Conservation (phyloP, 37 sponge, comb jelly and placozoan species). For the Agelas oroides region DNA sequence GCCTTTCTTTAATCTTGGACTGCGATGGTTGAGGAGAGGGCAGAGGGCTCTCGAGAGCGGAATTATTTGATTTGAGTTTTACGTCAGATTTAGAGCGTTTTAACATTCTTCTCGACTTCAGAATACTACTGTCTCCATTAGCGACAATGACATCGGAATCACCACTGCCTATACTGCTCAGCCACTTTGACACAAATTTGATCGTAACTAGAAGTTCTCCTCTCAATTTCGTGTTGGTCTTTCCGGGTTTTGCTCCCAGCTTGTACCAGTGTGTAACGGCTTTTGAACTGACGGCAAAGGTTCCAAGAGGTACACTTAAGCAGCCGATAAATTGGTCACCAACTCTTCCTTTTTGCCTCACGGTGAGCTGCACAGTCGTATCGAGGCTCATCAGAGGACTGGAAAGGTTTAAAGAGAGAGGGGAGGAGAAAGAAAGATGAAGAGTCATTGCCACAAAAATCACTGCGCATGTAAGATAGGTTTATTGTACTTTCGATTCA, state of each 20-base stretch:
- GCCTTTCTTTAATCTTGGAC: conserved; percentile 10
- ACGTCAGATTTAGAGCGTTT: conserved; percentile 26
- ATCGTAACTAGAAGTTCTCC: conserved; percentile 59
- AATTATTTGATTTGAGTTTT: background rate
- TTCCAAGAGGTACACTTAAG: conserved; percentile 25
- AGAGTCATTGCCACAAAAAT: background rate
- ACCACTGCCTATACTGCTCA: too few relatives aligned
- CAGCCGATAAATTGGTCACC: conserved; percentile 39
- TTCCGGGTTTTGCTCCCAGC: conserved; percentile 58
- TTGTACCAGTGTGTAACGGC: conserved; percentile 56
- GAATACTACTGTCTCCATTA: background rate
- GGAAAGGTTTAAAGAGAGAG: conserved; percentile 2
- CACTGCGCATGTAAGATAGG: background rate
- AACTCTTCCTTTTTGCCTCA: conserved; percentile 45
- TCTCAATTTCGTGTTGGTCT: conserved; percentile 47
- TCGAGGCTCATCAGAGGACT: conserved; percentile 73
- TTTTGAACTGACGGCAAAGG: conserved; percentile 29
- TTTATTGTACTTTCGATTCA: background rate
- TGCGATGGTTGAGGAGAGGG: too few relatives aligned
- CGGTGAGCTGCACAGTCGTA: conserved; percentile 44
- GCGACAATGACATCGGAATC: background rate
- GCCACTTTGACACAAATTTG: conserved; percentile 51
- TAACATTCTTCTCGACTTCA: conserved; percentile 11
- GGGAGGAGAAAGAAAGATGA: background rate
- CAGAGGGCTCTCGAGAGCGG: background rate